These are phyloP conservation scores for Rana temporaria DNA, from an alignment of 2,113 vertebrate genomes.

Conservation along the genomic window DNA sequence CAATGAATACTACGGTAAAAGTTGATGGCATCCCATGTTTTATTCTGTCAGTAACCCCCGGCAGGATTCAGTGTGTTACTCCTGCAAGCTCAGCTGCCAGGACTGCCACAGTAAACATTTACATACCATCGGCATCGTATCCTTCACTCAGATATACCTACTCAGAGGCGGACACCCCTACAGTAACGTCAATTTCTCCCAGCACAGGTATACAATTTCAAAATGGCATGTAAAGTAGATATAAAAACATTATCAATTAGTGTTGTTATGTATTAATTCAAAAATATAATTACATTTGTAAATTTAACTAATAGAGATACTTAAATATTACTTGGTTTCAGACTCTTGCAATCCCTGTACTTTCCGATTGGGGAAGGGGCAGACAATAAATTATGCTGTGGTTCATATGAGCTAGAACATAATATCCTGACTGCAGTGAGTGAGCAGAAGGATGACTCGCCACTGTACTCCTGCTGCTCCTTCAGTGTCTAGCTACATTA, in stretches of 20 bases:
- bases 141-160: slow-evolving; percentile 76
- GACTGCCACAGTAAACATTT: slow-evolving; percentile 63
- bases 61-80: slow-evolving; percentile 70
- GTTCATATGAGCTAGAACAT: neutral
- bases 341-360: neutral
- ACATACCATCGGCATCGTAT: slow-evolving; percentile 69
- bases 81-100: slow-evolving; percentile 63
- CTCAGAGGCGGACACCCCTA: slow-evolving; percentile 72
- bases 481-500: no score
- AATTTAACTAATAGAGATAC: neutral
- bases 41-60: slow-evolving; percentile 65
- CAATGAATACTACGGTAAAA: slow-evolving; percentile 74
- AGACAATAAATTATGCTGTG: neutral
- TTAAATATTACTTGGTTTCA: neutral
- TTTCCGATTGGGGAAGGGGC: no score
- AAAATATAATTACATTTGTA: neutral
- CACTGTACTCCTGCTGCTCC: no score
- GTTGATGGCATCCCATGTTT: slow-evolving; percentile 69
- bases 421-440: no score
- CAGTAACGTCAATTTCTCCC: slow-evolving; percentile 73
- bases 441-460: no score
- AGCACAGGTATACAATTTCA: slow-evolving; percentile 67
- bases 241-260: neutral
- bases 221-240: neutral
- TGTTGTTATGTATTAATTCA: neutral